These are phyloP conservation scores for Apotomis betuletana DNA, from an alignment of 2,888 invertebrate species.

Conservation along the genomic window DNA sequence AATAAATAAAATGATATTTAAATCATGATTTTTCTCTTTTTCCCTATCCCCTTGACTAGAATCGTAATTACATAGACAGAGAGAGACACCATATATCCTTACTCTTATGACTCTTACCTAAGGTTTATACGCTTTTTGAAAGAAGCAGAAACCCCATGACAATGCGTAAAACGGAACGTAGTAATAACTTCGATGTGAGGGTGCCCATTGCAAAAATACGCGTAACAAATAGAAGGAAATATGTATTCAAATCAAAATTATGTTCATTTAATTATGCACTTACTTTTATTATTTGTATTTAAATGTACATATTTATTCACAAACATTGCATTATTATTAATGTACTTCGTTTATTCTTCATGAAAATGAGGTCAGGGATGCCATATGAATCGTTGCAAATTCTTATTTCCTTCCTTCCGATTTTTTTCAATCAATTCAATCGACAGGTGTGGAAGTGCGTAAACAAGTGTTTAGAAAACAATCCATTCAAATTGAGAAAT, in stretches of 20 bases:
- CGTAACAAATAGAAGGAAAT: too few relatives aligned
- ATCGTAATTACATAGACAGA: too few relatives aligned
- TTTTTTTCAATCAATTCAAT: slow-evolving; percentile 52
- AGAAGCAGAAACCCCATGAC: background rate
- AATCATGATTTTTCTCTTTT: background rate
- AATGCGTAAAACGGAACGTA: slow-evolving; percentile 33
- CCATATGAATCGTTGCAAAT: slow-evolving; percentile 31
- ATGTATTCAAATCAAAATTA: too few relatives aligned
- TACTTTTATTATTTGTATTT: background rate
- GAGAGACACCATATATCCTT: too few relatives aligned
- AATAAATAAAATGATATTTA: slow-evolving; percentile 31
- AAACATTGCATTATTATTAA: background rate
- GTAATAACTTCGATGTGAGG: background rate
- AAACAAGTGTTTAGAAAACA: slow-evolving; percentile 50
- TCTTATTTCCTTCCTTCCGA: slow-evolving; percentile 34
- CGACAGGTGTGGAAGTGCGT: slow-evolving; percentile 52
- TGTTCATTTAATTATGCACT: too few relatives aligned
- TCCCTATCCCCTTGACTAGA: too few relatives aligned
- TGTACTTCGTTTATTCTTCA: background rate
- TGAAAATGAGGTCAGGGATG: slow-evolving; percentile 8
- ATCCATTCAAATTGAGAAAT: slow-evolving; percentile 20
- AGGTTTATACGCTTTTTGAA: too few relatives aligned
- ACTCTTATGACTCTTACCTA: too few relatives aligned
- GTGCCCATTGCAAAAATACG: slow-evolving; percentile 16
- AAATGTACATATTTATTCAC: background rate